Base-by-base conservation (phyloP, 1,140 invertebrate genomes). In the Macrocentrus cingulum region DNA sequence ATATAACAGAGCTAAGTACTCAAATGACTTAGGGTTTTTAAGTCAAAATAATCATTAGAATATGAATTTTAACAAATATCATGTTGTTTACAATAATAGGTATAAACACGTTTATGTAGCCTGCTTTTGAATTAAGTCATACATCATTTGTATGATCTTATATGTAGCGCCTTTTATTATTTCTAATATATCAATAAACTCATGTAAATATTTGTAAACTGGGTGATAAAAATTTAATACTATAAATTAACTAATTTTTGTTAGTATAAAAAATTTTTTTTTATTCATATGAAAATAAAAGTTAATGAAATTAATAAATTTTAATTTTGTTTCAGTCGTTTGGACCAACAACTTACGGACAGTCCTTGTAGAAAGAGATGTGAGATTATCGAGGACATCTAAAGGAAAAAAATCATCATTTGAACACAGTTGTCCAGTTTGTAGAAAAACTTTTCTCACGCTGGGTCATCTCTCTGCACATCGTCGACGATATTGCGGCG, bases 381-480 rank as follows among this genome's bases (percentile, higher is more conserved):
- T 15, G 22, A 25, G n/a, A 32, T 13, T 23, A 8, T 34, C 23
- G 6, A 16, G 19, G 22, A 11, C 46, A 45, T 29, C 22, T 13
- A 19, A 39, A 44, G 23, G 20, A 20, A 32, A 32, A 46, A n/a
- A 6, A 18, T 15, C 32, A 1, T 2, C 20, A 29, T 29, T 20
- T 16, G 56, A 53, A 37, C 36, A 59, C 19, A 13, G 19, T 1
- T 64, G 62, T 55, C 52, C 51, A 11, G 44, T 25, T 15, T 84
- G 83, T 53, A 76, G 77, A 23, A 81, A 82, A 56, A 69, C 68
- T 5, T 84, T 84, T 66, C 79, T 79, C 36, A 77, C 76, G 23
- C 80, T 78, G 41, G 79, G 77, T 39, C 74, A 78, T 3, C 62
- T 82, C 4, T 74, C 74, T 56, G 69, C 76, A 3, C 85, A 87